A percentile compares a stretch with the other conserved stretches of the same genome.
Conservation (phyloP, 2,888 invertebrate genomes). For the Eristalis pertinax region DNA sequence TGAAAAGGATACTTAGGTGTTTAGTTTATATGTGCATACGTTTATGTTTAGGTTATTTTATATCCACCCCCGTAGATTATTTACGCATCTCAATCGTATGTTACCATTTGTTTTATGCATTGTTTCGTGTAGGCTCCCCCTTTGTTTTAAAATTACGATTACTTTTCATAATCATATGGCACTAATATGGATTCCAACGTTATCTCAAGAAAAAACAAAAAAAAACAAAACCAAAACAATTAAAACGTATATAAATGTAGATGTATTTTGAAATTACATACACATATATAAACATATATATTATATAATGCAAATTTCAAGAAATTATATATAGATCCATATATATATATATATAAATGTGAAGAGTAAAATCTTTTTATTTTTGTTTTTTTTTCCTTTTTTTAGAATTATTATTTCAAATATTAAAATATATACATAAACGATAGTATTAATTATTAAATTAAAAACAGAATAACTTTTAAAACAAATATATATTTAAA, state of each 20-base stretch:
- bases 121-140: conserved; percentile 15
- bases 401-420: conserved; percentile 54
- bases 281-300: conserved; percentile 24
- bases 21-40: conserved; percentile 44
- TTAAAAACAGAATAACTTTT: conserved; percentile 40
- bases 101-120: not conserved
- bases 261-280: conserved; percentile 55
- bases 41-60: conserved; percentile 21
- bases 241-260: conserved; percentile 54
- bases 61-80: conserved; percentile 38
- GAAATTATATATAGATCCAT: conserved; percentile 42
- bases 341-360: conserved; percentile 58
- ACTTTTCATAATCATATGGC: conserved; percentile 56
- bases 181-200: conserved; percentile 70
- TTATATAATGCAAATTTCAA: conserved; percentile 48
- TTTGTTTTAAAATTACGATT: conserved; percentile 31
- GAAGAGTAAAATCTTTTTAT: conserved; percentile 40
- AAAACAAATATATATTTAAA: conserved; percentile 64
- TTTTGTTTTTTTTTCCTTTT: conserved; percentile 22
- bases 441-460: conserved; percentile 68
- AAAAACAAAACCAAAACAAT: conserved; percentile 32
- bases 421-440: conserved; percentile 62
- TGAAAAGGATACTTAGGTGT: conserved; percentile 13
- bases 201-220: conserved; percentile 43
- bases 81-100: conserved; percentile 18